These are phyloP conservation scores for Dreissena rostriformis DNA, from an alignment of 1,140 invertebrate species.

Conservation along the genomic window DNA sequence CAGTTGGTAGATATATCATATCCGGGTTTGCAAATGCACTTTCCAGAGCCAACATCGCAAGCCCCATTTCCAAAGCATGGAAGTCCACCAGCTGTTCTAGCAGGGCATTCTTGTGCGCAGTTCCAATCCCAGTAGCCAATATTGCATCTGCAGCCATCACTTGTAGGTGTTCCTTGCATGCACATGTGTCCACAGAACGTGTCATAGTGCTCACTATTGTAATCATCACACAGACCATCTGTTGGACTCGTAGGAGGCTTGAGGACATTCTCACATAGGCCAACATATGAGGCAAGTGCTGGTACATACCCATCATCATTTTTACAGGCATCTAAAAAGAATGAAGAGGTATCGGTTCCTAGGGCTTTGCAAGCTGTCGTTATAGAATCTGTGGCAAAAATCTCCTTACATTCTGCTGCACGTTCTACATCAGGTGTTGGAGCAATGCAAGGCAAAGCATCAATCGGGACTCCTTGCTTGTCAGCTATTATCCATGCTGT, in stretches of 20 bases:
- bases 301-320: slow-evolving; percentile 49
- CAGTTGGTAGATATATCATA: slow-evolving; percentile 53
- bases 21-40: slow-evolving; percentile 50
- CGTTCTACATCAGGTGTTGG: background rate
- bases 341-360: slow-evolving; percentile 40
- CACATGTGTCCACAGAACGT: slow-evolving; percentile 55
- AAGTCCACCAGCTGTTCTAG: slow-evolving; percentile 34
- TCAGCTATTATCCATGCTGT: slow-evolving; percentile 42
- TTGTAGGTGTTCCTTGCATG: slow-evolving; percentile 48
- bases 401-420: slow-evolving; percentile 26
- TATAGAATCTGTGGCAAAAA: slow-evolving; percentile 33
- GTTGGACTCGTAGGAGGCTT: slow-evolving; percentile 31
- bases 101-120: slow-evolving; percentile 60
- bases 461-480: slow-evolving; percentile 18
- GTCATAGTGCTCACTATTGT: slow-evolving; percentile 46
- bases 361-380: slow-evolving; percentile 41
- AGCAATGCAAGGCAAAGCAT: slow-evolving; percentile 6
- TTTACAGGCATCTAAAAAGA: slow-evolving; percentile 54
- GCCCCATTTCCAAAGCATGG: slow-evolving; percentile 54
- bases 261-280: slow-evolving; percentile 45
- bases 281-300: slow-evolving; percentile 47
- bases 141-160: slow-evolving; percentile 53
- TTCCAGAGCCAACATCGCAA: slow-evolving; percentile 53
- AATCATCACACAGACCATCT: slow-evolving; percentile 48
- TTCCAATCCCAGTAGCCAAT: slow-evolving; percentile 58